These are phyloP conservation scores for Sabatieria punctata DNA, from an alignment of 2,888 invertebrate species.

Conservation along the genomic window DNA sequence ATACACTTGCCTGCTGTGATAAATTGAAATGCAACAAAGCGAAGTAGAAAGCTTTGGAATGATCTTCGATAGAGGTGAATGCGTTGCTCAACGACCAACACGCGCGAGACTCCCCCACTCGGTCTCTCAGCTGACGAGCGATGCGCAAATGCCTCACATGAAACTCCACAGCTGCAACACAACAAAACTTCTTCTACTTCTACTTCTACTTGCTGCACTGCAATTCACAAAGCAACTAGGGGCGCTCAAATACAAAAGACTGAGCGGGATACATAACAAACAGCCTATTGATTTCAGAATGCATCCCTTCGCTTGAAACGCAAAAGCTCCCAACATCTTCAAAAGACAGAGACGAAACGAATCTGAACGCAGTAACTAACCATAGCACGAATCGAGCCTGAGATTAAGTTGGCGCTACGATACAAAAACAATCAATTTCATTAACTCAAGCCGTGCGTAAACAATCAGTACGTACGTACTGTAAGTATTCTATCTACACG, in stretches of 20 bases:
- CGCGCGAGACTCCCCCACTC: slow-evolving; percentile 48
- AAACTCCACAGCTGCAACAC: slow-evolving; percentile 63
- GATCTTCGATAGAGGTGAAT: slow-evolving; percentile 74
- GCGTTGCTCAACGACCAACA: slow-evolving; percentile 94
- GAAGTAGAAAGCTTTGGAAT: slow-evolving; percentile 75
- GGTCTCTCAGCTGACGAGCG: slow-evolving; percentile 38
- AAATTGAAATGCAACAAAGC: slow-evolving; percentile 73
- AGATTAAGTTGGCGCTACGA: too few relatives aligned
- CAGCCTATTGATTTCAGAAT: too few relatives aligned
- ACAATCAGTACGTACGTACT: too few relatives aligned
- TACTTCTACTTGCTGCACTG: not conserved
- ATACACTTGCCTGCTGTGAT: slow-evolving; percentile 54
- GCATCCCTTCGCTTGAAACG: too few relatives aligned
- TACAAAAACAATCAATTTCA: too few relatives aligned
- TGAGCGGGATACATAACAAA: not conserved
- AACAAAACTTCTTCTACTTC: not conserved
- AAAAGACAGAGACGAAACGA: too few relatives aligned
- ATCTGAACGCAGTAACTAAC: too few relatives aligned
- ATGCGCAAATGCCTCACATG: slow-evolving; percentile 75
- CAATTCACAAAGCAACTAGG: not conserved
- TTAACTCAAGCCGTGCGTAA: too few relatives aligned
- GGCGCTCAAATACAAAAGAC: not conserved
- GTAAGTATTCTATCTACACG: too few relatives aligned
- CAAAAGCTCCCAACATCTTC: too few relatives aligned
- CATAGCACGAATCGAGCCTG: too few relatives aligned